A percentile compares a stretch with the other conserved stretches of the same genome.
phyloP scores from a whole-genome alignment of 2,113 vertebrate species.

The Diphyllodes magnificus region DNA sequence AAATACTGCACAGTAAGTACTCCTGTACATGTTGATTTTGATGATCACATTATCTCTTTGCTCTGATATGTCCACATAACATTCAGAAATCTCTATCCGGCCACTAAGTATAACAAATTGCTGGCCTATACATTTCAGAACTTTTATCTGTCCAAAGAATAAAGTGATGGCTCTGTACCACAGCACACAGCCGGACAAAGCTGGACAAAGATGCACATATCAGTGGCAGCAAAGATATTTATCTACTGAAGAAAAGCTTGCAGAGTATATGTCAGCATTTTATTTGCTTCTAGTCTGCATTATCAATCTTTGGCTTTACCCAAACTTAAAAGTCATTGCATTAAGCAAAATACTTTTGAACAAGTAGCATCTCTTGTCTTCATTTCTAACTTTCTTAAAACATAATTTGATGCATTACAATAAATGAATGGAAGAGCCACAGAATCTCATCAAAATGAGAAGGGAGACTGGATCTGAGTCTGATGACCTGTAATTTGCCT shows the following conservation, averaged over 20 bases:
- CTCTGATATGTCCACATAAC: not conserved
- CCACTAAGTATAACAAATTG: not conserved
- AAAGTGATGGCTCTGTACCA: not conserved
- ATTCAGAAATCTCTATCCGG: not conserved
- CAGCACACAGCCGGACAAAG: not conserved
- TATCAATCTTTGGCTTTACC: not conserved
- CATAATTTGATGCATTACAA: not conserved
- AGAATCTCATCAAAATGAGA: not conserved
- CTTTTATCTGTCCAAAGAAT: not conserved
- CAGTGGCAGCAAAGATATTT: not conserved
- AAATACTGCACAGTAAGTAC: not conserved
- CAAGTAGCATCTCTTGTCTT: conserved; percentile 6
- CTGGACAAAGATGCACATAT: not conserved
- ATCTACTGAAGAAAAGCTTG: not conserved
- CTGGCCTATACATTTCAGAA: not conserved
- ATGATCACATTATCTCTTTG: not conserved
- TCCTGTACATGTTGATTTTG: not conserved
- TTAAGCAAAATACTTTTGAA: conserved; percentile 24
- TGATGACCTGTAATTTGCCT: not conserved
- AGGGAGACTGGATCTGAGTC: not conserved
- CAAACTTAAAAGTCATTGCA: conserved; percentile 7
- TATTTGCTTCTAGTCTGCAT: not conserved
- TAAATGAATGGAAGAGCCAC: not conserved
- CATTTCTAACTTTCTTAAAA: conserved; percentile 12
- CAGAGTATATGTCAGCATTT: not conserved